phyloP scores from a whole-genome alignment of 2,888 invertebrate genomes.

The Drosophila nr. medialis region DNA sequence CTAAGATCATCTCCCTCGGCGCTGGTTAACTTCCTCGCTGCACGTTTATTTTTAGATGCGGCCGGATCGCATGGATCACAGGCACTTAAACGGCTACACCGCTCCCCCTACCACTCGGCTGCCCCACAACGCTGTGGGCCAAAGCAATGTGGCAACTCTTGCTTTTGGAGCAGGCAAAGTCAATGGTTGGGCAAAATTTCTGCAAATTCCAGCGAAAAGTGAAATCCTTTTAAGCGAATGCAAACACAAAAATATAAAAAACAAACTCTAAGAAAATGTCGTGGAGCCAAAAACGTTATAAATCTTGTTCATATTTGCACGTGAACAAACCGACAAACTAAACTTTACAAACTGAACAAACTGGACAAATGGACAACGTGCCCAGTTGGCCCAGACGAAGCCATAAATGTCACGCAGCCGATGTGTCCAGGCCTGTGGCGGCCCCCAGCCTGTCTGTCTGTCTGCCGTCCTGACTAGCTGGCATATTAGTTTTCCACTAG shows the following conservation, averaged over 20 bases:
- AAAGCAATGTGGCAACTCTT: slow-evolving; percentile 30
- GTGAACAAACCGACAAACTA: slow-evolving; percentile 48
- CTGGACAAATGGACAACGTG: slow-evolving; percentile 25
- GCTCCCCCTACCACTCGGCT: not conserved
- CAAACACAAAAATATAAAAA: slow-evolving; percentile 44
- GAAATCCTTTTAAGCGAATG: slow-evolving; percentile 74
- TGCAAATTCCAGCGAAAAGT: slow-evolving; percentile 69
- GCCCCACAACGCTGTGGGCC: not conserved
- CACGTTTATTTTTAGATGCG: slow-evolving; percentile 48
- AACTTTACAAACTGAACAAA: slow-evolving; percentile 20
- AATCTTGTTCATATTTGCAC: slow-evolving; percentile 77
- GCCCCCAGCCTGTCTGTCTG: not conserved
- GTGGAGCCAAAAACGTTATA: slow-evolving; percentile 63
- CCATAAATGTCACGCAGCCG: slow-evolving; percentile 72
- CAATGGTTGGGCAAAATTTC: slow-evolving; percentile 41
- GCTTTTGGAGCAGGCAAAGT: slow-evolving; percentile 40
- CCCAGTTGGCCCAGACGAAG: slow-evolving; percentile 54
- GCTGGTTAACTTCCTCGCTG: slow-evolving; percentile 14
- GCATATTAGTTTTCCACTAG: slow-evolving; percentile 75
- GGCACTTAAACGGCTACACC: slow-evolving; percentile 40
- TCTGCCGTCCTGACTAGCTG: slow-evolving; percentile 7
- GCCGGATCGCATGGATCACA: slow-evolving; percentile 39
- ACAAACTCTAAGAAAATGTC: slow-evolving; percentile 67
- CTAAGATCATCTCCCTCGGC: slow-evolving; percentile 52
- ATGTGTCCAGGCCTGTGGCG: slow-evolving; percentile 22